Percentiles rank a stretch among this genome's conserved stretches.
phyloP scores from a whole-genome alignment of 2,888 invertebrate genomes.

The Phoenoteleia sp. region DNA sequence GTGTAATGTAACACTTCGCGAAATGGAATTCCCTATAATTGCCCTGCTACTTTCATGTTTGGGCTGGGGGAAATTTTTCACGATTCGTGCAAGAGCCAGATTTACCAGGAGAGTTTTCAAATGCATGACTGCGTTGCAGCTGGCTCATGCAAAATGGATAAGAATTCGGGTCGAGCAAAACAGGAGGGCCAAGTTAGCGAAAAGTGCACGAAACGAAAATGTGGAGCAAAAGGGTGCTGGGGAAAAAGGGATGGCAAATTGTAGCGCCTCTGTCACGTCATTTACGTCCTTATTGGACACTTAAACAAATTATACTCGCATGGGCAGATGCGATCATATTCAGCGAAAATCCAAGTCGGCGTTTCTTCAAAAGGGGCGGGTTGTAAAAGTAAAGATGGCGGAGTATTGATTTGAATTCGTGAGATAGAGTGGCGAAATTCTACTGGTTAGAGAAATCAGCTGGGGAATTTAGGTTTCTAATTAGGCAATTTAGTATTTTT shows the following conservation, averaged over 20 bases:
- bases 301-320: constrained; percentile 57
- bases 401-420: background rate
- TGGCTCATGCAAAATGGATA: constrained; percentile 33
- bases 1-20: constrained; percentile 58
- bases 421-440: no score
- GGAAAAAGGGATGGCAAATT: constrained; percentile 24
- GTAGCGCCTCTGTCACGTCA: constrained; percentile 49
- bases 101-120: background rate
- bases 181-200: background rate
- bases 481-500: no score
- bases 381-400: constrained; percentile 48
- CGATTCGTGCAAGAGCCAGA: constrained; percentile 15
- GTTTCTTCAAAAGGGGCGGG: constrained; percentile 52
- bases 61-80: no score
- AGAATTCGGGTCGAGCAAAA: constrained; percentile 4
- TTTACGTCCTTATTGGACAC: constrained; percentile 52
- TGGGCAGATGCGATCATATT: constrained; percentile 53
- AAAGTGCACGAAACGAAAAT: constrained; percentile 48
- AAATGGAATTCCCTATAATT: constrained; percentile 52
- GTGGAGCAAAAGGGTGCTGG: constrained; percentile 12
- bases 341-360: constrained; percentile 30
- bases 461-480: no score
- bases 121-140: constrained; percentile 43
- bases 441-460: no score
- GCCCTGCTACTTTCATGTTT: constrained; percentile 24